Evolutionary conservation across 2,113 vertebrate genomes (phyloP).

Genomic region (Corythoichthys intestinalis): DNA sequence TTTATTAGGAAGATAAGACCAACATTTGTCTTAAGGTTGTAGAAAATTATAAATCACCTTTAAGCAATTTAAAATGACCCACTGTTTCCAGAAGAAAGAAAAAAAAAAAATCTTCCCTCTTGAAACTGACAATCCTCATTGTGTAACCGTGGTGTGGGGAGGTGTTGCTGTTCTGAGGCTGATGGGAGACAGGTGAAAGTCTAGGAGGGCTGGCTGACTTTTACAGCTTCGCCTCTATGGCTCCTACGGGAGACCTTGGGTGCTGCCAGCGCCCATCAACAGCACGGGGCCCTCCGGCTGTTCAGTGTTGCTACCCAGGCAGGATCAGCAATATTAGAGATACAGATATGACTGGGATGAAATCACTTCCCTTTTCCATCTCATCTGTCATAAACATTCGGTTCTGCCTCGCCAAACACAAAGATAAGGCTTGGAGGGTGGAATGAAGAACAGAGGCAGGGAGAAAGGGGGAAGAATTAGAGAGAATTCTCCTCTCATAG

Average conservation of each 20-base stretch:
- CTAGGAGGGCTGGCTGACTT: conserved; percentile 57
- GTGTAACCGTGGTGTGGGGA: conserved; percentile 56
- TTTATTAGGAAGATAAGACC: conserved; percentile 40
- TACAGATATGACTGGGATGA: conserved; percentile 69
- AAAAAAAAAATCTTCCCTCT: conserved; percentile 58
- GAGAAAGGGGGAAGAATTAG: conserved; percentile 18
- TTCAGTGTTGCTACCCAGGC: conserved; percentile 41
- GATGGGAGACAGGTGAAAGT: conserved; percentile 63
- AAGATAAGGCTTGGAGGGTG: conserved; percentile 54
- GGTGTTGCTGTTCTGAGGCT: conserved; percentile 44
- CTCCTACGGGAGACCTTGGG: conserved; percentile 60
- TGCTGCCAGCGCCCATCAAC: conserved; percentile 56
- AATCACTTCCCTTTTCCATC: conserved; percentile 70
- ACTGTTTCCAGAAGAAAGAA: conserved; percentile 32
- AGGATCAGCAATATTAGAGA: conserved; percentile 34
- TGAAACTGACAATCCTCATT: conserved; percentile 66
- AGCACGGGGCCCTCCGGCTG: conserved; percentile 42
- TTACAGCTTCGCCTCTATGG: conserved; percentile 49
- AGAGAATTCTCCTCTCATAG: conserved; percentile 38
- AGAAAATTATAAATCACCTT: conserved; percentile 63
- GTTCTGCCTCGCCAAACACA: conserved; percentile 60
- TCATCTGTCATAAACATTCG: conserved; percentile 76
- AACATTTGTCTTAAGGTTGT: conserved; percentile 46
- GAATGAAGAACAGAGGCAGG: conserved; percentile 37
- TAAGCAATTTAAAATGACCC: conserved; percentile 26